Evolutionary conservation across 1,140 invertebrate species (phyloP), one percentile per base, ranked within the genome.

Genomic region (Ostrea denselamellosa): DNA sequence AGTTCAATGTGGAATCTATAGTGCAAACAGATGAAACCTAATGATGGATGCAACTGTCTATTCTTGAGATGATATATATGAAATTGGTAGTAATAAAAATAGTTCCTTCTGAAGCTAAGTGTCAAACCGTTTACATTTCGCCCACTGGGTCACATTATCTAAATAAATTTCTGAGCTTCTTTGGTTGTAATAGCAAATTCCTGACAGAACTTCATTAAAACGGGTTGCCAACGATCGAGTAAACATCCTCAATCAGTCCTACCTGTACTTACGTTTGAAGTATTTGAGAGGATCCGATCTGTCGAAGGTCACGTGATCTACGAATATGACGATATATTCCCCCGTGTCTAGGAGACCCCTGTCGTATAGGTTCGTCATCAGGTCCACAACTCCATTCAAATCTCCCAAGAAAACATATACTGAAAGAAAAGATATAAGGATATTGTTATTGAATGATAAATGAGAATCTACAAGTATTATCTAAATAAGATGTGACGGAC

Each of bases 251-350:
- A 44, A 56, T 12, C 9, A 17, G 8, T 62, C n/a, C 51, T n/a
- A n/a, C 10, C 51, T 17, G 0, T 5, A 96, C 97, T 97, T 95
- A 97, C 98, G 97, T 96, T 97, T 98, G 94, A 99, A 96, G 95
- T 98, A 99, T 94, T 97, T 97, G 88, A 96, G 95, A 12, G 97
- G 96, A 91, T 96, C 96, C 14, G 90, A 87, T 62, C 95, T 94
- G 12, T 96, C 96, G 94, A 98, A 98, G 0, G 97, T 97, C 95
- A 97, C 97, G 96, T 97, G 97, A 93, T 99, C 98, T 9, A 99
- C 97, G 94, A 97, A 98, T 92, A 99, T 98, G 68, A 99, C 97
- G 96, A 99, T 97, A 93, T 99, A 99, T 93, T 99, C 97, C 14
- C 98, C 98, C 86, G 98, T 97, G 25, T 97, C 97, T 92, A 99